phyloP scores from a whole-genome alignment of 2,888 invertebrate species.

The Nomada ruficornis region DNA sequence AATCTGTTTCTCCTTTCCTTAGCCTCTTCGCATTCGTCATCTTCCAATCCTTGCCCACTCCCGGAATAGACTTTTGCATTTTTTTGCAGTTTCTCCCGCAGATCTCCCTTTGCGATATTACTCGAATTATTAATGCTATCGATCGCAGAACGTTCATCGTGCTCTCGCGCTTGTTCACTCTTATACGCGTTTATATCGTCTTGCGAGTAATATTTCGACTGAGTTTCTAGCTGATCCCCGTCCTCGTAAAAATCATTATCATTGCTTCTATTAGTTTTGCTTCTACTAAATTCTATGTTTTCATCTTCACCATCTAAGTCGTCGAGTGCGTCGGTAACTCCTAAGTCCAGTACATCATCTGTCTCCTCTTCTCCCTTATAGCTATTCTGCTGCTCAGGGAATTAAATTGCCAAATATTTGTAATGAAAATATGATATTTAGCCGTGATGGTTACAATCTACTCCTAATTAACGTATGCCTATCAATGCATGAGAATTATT shows the following conservation, averaged over 20 bases:
- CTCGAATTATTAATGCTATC: slow-evolving; percentile 63
- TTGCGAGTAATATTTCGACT: slow-evolving; percentile 74
- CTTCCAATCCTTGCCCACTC: slow-evolving; percentile 77
- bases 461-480: slow-evolving; percentile 47
- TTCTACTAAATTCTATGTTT: slow-evolving; percentile 80
- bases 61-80: slow-evolving; percentile 73
- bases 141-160: slow-evolving; percentile 67
- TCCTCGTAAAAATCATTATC: slow-evolving; percentile 80
- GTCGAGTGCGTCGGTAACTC: slow-evolving; percentile 83
- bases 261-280: slow-evolving; percentile 76
- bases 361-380: slow-evolving; percentile 84
- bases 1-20: slow-evolving; percentile 81
- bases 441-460: slow-evolving; percentile 61
- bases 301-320: slow-evolving; percentile 83
- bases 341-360: slow-evolving; percentile 84
- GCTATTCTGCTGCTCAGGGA: slow-evolving; percentile 83
- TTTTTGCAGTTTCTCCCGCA: slow-evolving; percentile 81
- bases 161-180: slow-evolving; percentile 60
- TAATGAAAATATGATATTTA: slow-evolving; percentile 67
- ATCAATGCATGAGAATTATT: slow-evolving; percentile 20
- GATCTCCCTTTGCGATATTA: slow-evolving; percentile 73
- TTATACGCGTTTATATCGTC: slow-evolving; percentile 68
- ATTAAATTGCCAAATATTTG: slow-evolving; percentile 80
- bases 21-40: slow-evolving; percentile 81
- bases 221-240: slow-evolving; percentile 69